Evolutionary conservation across 2,888 invertebrate genomes (phyloP), one percentile per base, ranked within the genome.

Genomic region (Melipona beecheii): DNA sequence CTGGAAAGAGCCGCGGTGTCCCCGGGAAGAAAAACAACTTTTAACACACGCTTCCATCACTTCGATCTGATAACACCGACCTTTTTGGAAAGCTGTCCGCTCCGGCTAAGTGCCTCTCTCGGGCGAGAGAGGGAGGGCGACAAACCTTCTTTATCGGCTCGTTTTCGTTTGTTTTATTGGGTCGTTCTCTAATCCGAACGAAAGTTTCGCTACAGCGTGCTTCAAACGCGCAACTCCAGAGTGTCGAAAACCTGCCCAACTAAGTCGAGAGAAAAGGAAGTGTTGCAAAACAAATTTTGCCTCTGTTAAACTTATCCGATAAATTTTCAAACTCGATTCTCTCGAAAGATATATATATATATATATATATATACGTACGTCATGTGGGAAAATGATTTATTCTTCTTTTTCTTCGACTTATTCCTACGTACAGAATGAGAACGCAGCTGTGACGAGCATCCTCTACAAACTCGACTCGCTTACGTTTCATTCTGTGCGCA

Each of bases 11-110:
- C 56, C 9, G 49, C 21, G 54, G 19, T 15, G 17, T 17, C 68
- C 73, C 73, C 72, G 72, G 27, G 69, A 78, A 64, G 36, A 19
- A 21, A 43, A 52, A 31, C 24, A 54, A 31, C 36, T 24, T 31
- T 27, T 27, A 19, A 1, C 27, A 60, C 4, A 17, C 9, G 43
- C 11, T 11, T 4, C 0, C 9, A 17, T 6, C 50, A 9, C 27
- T 50, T 17, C 17, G 36, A 19, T 43, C 5, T 24, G 19, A 13
- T 76, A 1, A 15, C 43, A 9, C 15, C 21, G 2, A 5, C 9
- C 31, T 21, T 70, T n/a, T 31, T 17, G n/a, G 31, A 49, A 64
- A 69, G 11, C 58, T 36, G 75, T 60, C 68, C 24, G 52, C 15
- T 36, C 9, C 43, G 9, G 43, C 43, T 43, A 11, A 11, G 43